Base-by-base conservation (phyloP, 2,888 invertebrate genomes). In the Harpalus rufipes region DNA sequence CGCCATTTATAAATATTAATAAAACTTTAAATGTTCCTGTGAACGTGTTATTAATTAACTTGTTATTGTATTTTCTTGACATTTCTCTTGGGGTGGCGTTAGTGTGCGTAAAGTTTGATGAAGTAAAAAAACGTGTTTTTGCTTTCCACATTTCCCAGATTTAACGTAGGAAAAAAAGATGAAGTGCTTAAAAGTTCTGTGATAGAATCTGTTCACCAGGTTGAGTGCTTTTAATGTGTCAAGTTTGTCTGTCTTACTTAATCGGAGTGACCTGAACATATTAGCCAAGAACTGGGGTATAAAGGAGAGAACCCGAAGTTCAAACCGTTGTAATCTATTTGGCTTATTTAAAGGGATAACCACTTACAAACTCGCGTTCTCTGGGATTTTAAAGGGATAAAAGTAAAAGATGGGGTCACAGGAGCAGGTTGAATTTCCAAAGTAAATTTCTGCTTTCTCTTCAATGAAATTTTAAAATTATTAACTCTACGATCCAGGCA, bases 191-290 rank as follows among this genome's bases (percentile, higher is more conserved):
- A 74, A 74, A 74, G 44, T 74, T 74, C 41, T 8, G 14, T 68
- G 41, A 44, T 41, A 16, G 44, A 41, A 6, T 21, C 72, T 14
- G 18, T 14, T 32, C 41, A 5, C 12, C 56, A 78, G 58, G 56
- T 78, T 58, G 44, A 18, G 21, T 21, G 78, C 58, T 78, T 78
- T 78, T 58, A 58, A 78, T 21, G 78, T 78, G 78, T 78, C 78
- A 78, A 78, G 58, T 78, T 78, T 78, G 44, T 74, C 76, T 51
- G 39, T 51, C 56, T 76, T 25, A 21, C 51, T 56, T 76, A 76
- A 68, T 39, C 68, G 14, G 68, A 41, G 68, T 68, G 68, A 68
- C 68, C 68, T 68, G 41, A 32, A 68, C 68, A 68, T 68, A 41
- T 41, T 63, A 63, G 25, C 68, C 41, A 41, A 68, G 32, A 25